Percentiles rank a stretch among this genome's conserved stretches.
Conservation (phyloP, 2,113 vertebrate species). For the Martes martes region DNA sequence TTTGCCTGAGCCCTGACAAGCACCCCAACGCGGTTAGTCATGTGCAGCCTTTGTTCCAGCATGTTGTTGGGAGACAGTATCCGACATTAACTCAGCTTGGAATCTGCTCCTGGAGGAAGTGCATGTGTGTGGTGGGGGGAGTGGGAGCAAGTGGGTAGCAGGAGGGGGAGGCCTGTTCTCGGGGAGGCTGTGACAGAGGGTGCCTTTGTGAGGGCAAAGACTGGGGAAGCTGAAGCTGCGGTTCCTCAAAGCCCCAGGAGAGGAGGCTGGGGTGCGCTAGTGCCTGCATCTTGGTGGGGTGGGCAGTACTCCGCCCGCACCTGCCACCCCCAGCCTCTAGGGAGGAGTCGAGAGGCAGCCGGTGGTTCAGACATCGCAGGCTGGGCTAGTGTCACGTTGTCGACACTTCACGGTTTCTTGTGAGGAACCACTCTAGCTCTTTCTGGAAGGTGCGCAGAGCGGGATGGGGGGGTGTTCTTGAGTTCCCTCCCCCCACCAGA, state of each 20-base stretch:
- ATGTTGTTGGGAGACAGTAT: constrained; percentile 55
- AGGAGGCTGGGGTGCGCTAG: not conserved
- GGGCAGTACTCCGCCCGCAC: accelerated
- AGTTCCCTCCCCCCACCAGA: not conserved
- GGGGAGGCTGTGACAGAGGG: constrained; percentile 45
- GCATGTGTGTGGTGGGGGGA: not conserved
- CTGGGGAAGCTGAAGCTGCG: not conserved
- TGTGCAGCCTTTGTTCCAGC: constrained; percentile 69
- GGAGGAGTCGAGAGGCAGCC: not conserved
- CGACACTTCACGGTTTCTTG: not conserved
- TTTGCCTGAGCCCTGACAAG: constrained; percentile 58
- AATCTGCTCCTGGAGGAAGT: constrained; percentile 56
- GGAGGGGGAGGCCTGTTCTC: constrained; percentile 11
- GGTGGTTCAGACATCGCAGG: not conserved
- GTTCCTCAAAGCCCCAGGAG: not conserved
- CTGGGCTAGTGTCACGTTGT: not conserved
- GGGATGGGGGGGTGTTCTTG: not conserved
- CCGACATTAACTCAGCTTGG: constrained; percentile 47
- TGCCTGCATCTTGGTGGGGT: not conserved
- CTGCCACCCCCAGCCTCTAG: not conserved
- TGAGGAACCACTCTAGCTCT: not conserved
- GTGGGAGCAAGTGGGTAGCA: not conserved
- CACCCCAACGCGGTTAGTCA: constrained; percentile 43
- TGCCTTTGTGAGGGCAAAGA: constrained; percentile 35
- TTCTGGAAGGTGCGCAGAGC: not conserved